Percentiles rank a stretch among this genome's conserved stretches.
Conservation (phyloP, 2,888 invertebrate species). For the Agrochola litura region DNA sequence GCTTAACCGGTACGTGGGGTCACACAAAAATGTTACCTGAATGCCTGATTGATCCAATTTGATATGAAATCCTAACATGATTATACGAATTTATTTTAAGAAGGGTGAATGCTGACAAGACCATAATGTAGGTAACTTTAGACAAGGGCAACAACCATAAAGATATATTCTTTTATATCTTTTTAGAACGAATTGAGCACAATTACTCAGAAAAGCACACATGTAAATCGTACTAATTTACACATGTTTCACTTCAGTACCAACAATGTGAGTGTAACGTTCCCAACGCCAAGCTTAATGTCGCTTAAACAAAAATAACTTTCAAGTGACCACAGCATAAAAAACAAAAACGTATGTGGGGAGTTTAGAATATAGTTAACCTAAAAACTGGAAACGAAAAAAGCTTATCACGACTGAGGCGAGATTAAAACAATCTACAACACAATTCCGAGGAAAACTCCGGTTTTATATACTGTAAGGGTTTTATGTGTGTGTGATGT, state of each 20-base stretch:
- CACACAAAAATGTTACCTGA: slow-evolving; percentile 57
- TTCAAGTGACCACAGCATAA: slow-evolving; percentile 44
- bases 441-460: slow-evolving; percentile 56
- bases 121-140: not conserved
- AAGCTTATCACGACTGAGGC: slow-evolving; percentile 46
- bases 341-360: slow-evolving; percentile 44
- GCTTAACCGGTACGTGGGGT: slow-evolving; percentile 37
- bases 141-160: slow-evolving; percentile 21
- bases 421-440: slow-evolving; percentile 64
- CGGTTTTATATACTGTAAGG: slow-evolving; percentile 38
- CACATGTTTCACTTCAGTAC: slow-evolving; percentile 34
- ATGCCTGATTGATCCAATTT: slow-evolving; percentile 51
- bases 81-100: slow-evolving; percentile 40
- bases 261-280: slow-evolving; percentile 46
- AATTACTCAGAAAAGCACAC: slow-evolving; percentile 21
- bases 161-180: not conserved
- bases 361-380: slow-evolving; percentile 62
- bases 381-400: slow-evolving; percentile 62
- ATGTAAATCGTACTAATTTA: slow-evolving; percentile 53
- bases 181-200: slow-evolving; percentile 33
- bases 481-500: slow-evolving; percentile 43
- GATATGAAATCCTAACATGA: slow-evolving; percentile 32
- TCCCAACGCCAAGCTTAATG: slow-evolving; percentile 35
- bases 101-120: not conserved
- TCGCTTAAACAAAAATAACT: slow-evolving; percentile 55